Base-by-base conservation (phyloP, 1,140 invertebrate genomes). In the Hyles euphorbiae region DNA sequence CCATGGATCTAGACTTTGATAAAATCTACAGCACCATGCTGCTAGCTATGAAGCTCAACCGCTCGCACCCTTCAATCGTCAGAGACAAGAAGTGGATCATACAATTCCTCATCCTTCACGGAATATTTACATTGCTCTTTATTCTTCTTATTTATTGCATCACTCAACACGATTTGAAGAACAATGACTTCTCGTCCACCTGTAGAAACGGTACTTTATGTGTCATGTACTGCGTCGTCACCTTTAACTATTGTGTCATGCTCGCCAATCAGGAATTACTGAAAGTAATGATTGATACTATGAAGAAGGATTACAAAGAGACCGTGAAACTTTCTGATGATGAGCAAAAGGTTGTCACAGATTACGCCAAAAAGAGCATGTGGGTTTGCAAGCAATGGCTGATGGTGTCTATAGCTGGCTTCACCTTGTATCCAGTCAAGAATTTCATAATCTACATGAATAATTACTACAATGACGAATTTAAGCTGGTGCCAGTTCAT, bases 81-180 rank as follows among this genome's bases (percentile, higher is more conserved):
- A 70, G 68, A 61, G 63, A 80, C 65, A 65, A 52, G 12, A 75
- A 71, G 62, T 82, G 79, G 79, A 32, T 64, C 6, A 34, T 61
- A 4, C 60, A 70, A 43, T 67, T 78, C 5, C 3, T 63, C 3
- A 9, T 61, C 2, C 58, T 68, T 11, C 64, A 82, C 48, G 61
- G 68, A 6, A 34, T 58, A 9, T 75, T 63, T 40, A 61, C 58
- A 10, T 44, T 66, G 0, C 5, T 62, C 32, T 65, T 63, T 46
- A 53, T 54, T 48, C 7, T 70, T 3, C 11, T 80, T 7, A 44
- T 65, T 3, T 73, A 75, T 52, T 75, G 70, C 22, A 72, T 65
- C 5, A 54, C 76, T 12, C 61, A 56, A n/a, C 48, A 65, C 34
- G 77, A 80, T 53, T 34, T 78, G 34, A 75, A 70, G 59, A 70